A percentile compares a stretch with the other conserved stretches of the same genome.
Evolutionary conservation across 2,113 vertebrate genomes (phyloP).

Genomic region (Nesogale talazaci): DNA sequence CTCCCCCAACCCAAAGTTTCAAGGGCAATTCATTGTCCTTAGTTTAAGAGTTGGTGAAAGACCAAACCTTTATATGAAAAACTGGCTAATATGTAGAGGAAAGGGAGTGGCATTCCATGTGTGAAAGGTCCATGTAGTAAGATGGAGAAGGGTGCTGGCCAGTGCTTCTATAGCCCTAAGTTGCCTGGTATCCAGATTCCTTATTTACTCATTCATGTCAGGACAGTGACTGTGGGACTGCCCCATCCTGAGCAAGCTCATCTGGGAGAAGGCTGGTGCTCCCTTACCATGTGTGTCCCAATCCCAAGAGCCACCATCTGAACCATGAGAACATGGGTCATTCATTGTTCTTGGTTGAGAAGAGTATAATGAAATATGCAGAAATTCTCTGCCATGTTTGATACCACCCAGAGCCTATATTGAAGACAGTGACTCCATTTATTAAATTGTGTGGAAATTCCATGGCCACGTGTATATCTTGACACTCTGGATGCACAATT

Average conservation of each 20-base stretch:
- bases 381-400: not conserved
- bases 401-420: rapidly evolving
- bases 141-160: not conserved
- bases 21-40: not conserved
- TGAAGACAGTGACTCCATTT: not conserved
- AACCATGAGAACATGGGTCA: not conserved
- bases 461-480: not conserved
- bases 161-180: not conserved
- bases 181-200: not conserved
- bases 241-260: not conserved
- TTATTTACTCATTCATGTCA: not conserved
- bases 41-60: not conserved
- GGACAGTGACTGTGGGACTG: not conserved
- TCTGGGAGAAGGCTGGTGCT: not conserved
- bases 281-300: not conserved
- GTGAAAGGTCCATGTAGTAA: not conserved
- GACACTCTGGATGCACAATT: not conserved
- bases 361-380: not conserved
- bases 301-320: not conserved
- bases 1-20: not conserved
- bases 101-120: not conserved
- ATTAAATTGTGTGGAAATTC: not conserved
- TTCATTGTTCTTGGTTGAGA: not conserved
- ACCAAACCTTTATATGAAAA: not conserved
- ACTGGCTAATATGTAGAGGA: not conserved